A percentile compares a stretch with the other conserved stretches of the same genome.
Evolutionary conservation across 1,140 invertebrate genomes (phyloP).

Genomic region (Brachionus calyciflorus): DNA sequence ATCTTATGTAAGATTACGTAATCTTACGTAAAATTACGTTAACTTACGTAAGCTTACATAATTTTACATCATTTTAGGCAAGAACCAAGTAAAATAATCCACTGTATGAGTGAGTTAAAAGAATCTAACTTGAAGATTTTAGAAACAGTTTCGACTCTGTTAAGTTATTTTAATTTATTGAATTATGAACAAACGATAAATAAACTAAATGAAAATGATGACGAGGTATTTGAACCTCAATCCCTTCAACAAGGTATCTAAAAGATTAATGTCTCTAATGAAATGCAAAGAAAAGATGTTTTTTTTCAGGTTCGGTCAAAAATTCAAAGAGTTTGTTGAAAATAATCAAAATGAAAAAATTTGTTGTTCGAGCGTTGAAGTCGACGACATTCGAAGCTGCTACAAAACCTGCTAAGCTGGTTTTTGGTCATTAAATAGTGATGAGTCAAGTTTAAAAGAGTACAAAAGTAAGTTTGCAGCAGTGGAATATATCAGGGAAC

Average conservation of each 20-base stretch:
- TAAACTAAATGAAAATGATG: neutral
- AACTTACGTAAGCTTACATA: too few relatives aligned
- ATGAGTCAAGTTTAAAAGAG: neutral
- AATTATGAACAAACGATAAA: neutral
- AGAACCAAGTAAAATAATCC: too few relatives aligned
- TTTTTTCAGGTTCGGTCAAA: neutral
- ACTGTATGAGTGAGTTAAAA: too few relatives aligned
- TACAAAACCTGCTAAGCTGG: constrained; percentile 12
- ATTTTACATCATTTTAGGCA: too few relatives aligned
- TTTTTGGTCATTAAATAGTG: constrained; percentile 32
- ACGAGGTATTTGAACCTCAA: neutral
- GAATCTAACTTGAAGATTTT: too few relatives aligned
- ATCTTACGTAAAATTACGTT: too few relatives aligned
- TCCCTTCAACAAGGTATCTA: neutral
- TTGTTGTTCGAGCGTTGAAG: neutral
- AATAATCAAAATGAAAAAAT: neutral
- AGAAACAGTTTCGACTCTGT: too few relatives aligned
- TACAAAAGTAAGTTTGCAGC: neutral
- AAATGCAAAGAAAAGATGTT: neutral
- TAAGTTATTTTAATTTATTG: neutral
- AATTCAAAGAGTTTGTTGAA: neutral
- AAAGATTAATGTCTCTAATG: neutral
- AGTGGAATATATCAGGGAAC: constrained; percentile 7
- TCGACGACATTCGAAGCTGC: neutral
- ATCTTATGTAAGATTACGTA: too few relatives aligned